These are phyloP conservation scores for Diploptera punctata DNA, from an alignment of 2,888 invertebrate species.

Conservation along the genomic window DNA sequence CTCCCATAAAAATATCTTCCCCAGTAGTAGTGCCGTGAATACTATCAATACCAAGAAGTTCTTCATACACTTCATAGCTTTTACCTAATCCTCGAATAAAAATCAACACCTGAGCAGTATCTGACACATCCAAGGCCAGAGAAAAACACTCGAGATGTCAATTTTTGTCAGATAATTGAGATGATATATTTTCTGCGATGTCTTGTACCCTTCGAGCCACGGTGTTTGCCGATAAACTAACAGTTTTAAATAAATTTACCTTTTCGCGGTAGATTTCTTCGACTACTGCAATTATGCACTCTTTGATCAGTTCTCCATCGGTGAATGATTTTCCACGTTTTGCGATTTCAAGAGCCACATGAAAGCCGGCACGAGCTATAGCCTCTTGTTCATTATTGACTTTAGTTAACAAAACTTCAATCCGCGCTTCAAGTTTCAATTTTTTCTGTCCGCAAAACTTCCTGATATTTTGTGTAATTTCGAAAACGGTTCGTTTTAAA, in stretches of 20 bases:
- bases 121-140: background rate
- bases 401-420: too few relatives aligned
- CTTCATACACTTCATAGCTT: slow-evolving; percentile 3
- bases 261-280: background rate
- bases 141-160: slow-evolving; percentile 23
- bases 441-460: too few relatives aligned
- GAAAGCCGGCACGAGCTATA: too few relatives aligned
- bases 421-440: too few relatives aligned
- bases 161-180: background rate
- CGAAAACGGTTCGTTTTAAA: too few relatives aligned
- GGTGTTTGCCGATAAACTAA: background rate
- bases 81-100: slow-evolving; percentile 26
- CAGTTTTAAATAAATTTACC: background rate
- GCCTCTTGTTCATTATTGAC: too few relatives aligned
- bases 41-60: slow-evolving; percentile 1
- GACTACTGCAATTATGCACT: too few relatives aligned
- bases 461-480: too few relatives aligned
- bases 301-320: too few relatives aligned
- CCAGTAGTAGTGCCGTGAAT: slow-evolving; percentile 15
- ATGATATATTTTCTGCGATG: background rate
- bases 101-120: slow-evolving; percentile 14
- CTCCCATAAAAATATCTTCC: slow-evolving; percentile 42
- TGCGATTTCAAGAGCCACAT: too few relatives aligned
- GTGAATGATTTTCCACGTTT: too few relatives aligned
- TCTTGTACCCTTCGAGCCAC: background rate